phyloP scores from a whole-genome alignment of 2,888 invertebrate species.

The Epinotia ramella region DNA sequence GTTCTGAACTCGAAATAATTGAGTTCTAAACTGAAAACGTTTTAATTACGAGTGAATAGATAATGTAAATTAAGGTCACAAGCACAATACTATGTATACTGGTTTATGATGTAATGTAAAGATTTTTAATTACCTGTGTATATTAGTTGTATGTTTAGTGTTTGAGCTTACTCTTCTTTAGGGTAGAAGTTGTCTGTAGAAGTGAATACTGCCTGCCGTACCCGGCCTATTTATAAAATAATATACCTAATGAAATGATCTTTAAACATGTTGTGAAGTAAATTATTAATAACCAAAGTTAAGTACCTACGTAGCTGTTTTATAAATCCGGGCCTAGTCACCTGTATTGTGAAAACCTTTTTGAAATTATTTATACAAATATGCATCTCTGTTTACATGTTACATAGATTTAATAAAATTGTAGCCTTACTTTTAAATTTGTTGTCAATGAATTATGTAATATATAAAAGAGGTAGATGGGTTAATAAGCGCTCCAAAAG shows the following conservation, averaged over 20 bases:
- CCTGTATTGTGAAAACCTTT: slow-evolving; percentile 66
- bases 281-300: slow-evolving; percentile 74
- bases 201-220: slow-evolving; percentile 70
- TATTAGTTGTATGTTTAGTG: background rate
- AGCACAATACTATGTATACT: slow-evolving; percentile 33
- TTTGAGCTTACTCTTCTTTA: slow-evolving; percentile 57
- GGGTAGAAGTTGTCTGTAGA: slow-evolving; percentile 47
- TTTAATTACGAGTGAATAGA: background rate
- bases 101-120: background rate
- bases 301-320: slow-evolving; percentile 70
- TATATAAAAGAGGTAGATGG: too few relatives aligned
- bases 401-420: slow-evolving; percentile 59
- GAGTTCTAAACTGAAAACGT: background rate
- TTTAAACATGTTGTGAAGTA: slow-evolving; percentile 65
- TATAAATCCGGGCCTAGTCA: slow-evolving; percentile 74
- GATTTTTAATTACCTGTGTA: slow-evolving; percentile 1
- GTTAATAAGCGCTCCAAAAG: too few relatives aligned
- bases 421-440: background rate
- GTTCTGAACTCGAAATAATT: background rate
- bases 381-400: slow-evolving; percentile 60
- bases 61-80: slow-evolving; percentile 34
- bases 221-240: slow-evolving; percentile 70
- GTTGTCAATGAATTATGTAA: too few relatives aligned
- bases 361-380: slow-evolving; percentile 65
- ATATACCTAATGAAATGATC: slow-evolving; percentile 25